Percentiles rank a stretch among this genome's conserved stretches.
Conservation (phyloP, 1,140 invertebrate species). For the Subanguina moxae region DNA sequence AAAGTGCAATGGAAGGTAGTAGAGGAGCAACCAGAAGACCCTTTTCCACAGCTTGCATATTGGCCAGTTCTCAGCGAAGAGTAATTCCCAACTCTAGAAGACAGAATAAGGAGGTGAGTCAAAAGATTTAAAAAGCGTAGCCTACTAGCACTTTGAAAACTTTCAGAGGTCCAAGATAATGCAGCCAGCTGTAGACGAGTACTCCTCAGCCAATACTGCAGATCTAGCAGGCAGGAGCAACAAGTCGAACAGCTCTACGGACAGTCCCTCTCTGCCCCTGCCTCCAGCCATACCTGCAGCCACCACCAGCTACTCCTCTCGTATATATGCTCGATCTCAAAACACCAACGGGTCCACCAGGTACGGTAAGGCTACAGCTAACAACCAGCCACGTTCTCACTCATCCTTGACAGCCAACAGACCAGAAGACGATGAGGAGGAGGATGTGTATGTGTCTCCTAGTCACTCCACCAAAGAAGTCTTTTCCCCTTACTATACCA, state of each 20-base stretch:
- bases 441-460: too few species aligned
- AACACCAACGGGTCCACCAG: not conserved
- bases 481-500: not conserved
- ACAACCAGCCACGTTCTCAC: not conserved
- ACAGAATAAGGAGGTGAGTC: too few species aligned
- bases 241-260: not conserved
- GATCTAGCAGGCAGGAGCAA: not conserved
- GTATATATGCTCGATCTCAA: not conserved
- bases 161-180: too few species aligned
- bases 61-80: too few species aligned
- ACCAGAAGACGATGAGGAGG: not conserved
- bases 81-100: too few species aligned
- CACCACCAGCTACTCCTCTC: constrained; percentile 11
- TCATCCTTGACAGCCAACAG: not conserved
- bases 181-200: not conserved
- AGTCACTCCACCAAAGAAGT: too few species aligned
- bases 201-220: constrained; percentile 5
- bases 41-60: too few species aligned
- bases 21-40: too few species aligned
- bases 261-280: not conserved
- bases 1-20: constrained; percentile 9
- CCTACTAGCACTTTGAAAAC: too few species aligned
- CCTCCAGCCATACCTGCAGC: constrained; percentile 1
- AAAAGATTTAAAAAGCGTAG: too few species aligned
- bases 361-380: not conserved